Evolutionary conservation across 2,888 invertebrate species (phyloP).

Genomic region (Calameuta filiformis): DNA sequence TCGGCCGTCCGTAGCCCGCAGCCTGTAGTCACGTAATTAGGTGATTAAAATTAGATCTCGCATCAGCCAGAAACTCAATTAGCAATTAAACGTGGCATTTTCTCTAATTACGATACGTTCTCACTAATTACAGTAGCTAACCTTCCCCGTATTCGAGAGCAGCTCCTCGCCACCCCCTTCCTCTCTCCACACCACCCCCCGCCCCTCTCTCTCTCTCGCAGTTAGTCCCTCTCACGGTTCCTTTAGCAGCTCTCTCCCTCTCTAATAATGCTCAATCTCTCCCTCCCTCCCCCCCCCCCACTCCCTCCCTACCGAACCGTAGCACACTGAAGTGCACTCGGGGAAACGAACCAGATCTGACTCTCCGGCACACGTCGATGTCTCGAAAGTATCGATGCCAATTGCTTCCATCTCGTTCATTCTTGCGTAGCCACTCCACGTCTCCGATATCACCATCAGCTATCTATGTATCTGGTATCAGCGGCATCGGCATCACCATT

Average conservation of each 20-base stretch:
- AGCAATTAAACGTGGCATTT: slow-evolving; percentile 73
- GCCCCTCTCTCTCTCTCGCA: not conserved
- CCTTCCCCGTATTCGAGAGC: slow-evolving; percentile 35
- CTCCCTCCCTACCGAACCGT: slow-evolving; percentile 31
- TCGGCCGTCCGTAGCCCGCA: slow-evolving; percentile 57
- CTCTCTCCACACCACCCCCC: not conserved
- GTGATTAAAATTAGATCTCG: slow-evolving; percentile 72
- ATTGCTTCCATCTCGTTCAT: slow-evolving; percentile 40
- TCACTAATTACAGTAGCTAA: slow-evolving; percentile 67
- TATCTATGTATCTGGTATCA: not conserved
- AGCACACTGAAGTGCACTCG: slow-evolving; percentile 43
- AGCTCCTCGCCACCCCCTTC: not conserved
- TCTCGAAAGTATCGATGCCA: slow-evolving; percentile 56
- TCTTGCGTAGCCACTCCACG: not conserved
- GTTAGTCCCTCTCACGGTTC: slow-evolving; percentile 6
- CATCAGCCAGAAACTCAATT: slow-evolving; percentile 71
- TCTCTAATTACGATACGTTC: slow-evolving; percentile 72
- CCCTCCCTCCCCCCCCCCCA: not conserved
- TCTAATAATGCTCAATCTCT: slow-evolving; percentile 5
- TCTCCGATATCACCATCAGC: not conserved
- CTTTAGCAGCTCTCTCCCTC: slow-evolving; percentile 6
- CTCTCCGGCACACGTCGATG: slow-evolving; percentile 42
- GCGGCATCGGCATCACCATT: not conserved
- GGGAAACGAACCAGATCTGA: slow-evolving; percentile 55
- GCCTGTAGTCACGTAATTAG: slow-evolving; percentile 70